Evolutionary conservation across 1,140 invertebrate species (phyloP).

Genomic region (Mycetomoellerius zeteki): DNA sequence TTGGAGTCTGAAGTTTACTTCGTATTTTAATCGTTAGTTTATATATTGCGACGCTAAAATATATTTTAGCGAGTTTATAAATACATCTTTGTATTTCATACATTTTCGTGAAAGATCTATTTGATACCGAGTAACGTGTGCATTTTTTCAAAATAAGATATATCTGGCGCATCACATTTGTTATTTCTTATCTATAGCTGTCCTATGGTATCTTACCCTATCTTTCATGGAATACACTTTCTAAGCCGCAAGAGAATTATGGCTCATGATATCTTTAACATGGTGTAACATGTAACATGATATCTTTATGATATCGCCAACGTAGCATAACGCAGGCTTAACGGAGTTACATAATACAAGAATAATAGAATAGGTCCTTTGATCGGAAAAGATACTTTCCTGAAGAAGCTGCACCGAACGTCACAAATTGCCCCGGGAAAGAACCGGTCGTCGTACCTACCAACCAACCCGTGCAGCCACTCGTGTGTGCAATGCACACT

Average conservation of each 20-base stretch:
- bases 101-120: neutral
- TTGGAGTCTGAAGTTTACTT: neutral
- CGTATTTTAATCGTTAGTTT: neutral
- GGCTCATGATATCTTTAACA: constrained; percentile 17
- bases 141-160: constrained; percentile 10
- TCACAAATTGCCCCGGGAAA: constrained; percentile 17
- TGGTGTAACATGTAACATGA: neutral
- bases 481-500: constrained; percentile 32
- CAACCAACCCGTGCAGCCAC: neutral
- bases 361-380: constrained; percentile 20
- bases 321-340: neutral
- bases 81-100: neutral
- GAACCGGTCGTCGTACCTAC: neutral
- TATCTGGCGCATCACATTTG: neutral
- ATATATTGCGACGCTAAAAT: neutral
- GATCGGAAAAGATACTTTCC: constrained; percentile 40
- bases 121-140: neutral
- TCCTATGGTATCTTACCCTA: neutral
- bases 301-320: constrained; percentile 19
- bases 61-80: neutral
- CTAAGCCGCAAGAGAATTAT: constrained; percentile 30
- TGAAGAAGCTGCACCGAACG: constrained; percentile 10
- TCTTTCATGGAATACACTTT: neutral
- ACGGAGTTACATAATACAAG: neutral
- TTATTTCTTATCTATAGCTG: constrained; percentile 11